A percentile compares a stretch with the other conserved stretches of the same genome.
These are phyloP conservation scores for Drosophila hydei DNA, from an alignment of 1,140 invertebrate species.

Conservation along the genomic window DNA sequence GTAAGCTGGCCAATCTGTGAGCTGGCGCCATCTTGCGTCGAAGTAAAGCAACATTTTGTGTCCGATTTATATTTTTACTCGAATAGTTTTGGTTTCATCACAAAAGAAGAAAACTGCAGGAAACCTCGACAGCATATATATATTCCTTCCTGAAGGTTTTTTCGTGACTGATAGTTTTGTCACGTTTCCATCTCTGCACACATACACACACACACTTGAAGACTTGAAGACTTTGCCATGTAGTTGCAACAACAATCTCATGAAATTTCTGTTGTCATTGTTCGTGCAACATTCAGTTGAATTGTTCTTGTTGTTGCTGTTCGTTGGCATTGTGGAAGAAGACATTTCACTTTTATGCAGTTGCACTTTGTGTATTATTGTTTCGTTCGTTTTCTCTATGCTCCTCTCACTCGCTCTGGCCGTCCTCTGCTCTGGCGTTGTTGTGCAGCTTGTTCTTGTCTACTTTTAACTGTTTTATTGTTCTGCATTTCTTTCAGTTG, in stretches of 20 bases:
- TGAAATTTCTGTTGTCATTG: conserved; percentile 75
- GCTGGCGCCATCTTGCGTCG: not conserved
- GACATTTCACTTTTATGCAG: conserved; percentile 82
- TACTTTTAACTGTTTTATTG: conserved; percentile 83
- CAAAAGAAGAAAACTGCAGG: not conserved
- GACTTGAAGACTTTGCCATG: conserved; percentile 17
- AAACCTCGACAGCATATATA: not conserved
- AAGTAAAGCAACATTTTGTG: not conserved
- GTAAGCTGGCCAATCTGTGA: not conserved
- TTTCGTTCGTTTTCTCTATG: conserved; percentile 33
- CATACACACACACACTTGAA: not conserved
- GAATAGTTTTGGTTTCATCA: not conserved
- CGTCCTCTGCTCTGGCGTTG: conserved; percentile 23
- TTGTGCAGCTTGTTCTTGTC: conserved; percentile 74
- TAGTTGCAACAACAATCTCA: conserved; percentile 33
- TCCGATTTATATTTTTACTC: not conserved
- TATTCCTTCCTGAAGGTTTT: not conserved
- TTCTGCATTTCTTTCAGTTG: conserved; percentile 66
- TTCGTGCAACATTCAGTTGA: conserved; percentile 52
- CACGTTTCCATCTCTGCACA: conserved; percentile 29
- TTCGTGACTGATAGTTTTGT: conserved; percentile 40
- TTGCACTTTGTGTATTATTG: conserved; percentile 82
- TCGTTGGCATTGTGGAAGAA: conserved; percentile 75
- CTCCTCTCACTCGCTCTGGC: conserved; percentile 2
- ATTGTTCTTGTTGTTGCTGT: conserved; percentile 43